phyloP scores from a whole-genome alignment of 2,797 vertebrate species.

The Eidolon dupreanum region DNA sequence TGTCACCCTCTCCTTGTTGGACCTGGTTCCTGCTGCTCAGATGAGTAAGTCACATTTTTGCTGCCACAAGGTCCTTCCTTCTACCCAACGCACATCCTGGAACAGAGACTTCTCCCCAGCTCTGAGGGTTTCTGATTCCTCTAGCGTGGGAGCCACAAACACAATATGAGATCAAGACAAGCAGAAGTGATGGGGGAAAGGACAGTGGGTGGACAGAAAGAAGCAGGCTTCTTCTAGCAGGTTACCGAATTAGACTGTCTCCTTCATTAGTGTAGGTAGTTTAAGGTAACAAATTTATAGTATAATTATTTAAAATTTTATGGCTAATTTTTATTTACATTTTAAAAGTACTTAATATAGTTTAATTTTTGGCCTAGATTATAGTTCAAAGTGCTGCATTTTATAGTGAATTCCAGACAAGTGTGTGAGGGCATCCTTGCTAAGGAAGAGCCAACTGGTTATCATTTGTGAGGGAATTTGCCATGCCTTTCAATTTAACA shows the following conservation, averaged over 20 bases:
- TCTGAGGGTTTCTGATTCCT: not conserved
- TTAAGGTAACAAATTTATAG: not conserved
- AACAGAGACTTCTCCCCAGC: not conserved
- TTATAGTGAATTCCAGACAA: not conserved
- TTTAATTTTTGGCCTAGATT: not conserved
- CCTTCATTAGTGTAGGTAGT: not conserved
- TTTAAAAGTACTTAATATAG: not conserved
- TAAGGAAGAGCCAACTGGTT: not conserved
- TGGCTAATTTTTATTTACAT: not conserved
- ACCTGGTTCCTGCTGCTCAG: not conserved
- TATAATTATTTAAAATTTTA: not conserved
- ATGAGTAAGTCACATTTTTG: not conserved
- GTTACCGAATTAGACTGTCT: not conserved
- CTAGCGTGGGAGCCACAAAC: not conserved
- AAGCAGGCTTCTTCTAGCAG: not conserved
- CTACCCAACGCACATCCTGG: not conserved
- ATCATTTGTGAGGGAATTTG: not conserved
- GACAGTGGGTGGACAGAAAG: not conserved
- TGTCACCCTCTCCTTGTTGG: not conserved
- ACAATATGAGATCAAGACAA: not conserved
- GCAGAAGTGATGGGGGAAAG: not conserved
- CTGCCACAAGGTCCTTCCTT: not conserved
- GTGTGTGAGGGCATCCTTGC: not conserved
- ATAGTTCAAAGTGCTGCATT: not conserved
- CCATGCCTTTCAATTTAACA: not conserved